Evolutionary conservation across 2,113 vertebrate species (phyloP).

Genomic region (Brachirus orientalis): DNA sequence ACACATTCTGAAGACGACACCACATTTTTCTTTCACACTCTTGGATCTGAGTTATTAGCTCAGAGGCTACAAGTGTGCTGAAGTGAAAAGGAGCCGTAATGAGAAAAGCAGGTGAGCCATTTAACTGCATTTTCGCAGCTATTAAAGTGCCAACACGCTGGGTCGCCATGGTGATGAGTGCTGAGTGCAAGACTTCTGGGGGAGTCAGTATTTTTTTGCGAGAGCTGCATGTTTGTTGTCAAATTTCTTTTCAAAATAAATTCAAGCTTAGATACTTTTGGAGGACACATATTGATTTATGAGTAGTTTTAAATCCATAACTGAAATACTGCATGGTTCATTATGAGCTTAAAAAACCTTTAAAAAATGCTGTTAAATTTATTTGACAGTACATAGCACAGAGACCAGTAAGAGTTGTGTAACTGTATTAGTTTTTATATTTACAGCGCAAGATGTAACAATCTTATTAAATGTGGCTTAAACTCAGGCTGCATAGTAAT

Average conservation of each 20-base stretch:
- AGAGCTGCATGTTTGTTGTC: conserved; percentile 11
- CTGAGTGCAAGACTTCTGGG: background rate
- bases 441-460: too few species aligned
- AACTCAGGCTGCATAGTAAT: background rate
- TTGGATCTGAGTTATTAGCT: conserved; percentile 64
- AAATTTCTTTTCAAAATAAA: too few species aligned
- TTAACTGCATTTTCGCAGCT: conserved; percentile 70
- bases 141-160: conserved; percentile 63
- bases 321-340: too few species aligned
- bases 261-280: too few species aligned
- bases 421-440: too few species aligned
- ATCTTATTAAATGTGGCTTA: too few species aligned
- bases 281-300: too few species aligned
- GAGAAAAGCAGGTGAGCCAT: conserved; percentile 76
- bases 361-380: too few species aligned
- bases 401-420: too few species aligned
- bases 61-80: conserved; percentile 36
- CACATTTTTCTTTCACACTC: conserved; percentile 52
- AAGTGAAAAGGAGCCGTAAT: conserved; percentile 59
- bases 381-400: too few species aligned
- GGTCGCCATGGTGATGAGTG: conserved; percentile 43
- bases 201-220: conserved; percentile 30
- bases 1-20: conserved; percentile 60
- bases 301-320: too few species aligned
- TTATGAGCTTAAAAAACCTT: too few species aligned